These are phyloP conservation scores for Platorchestia sp. DNA, from an alignment of 1,140 invertebrate genomes.

Conservation along the genomic window DNA sequence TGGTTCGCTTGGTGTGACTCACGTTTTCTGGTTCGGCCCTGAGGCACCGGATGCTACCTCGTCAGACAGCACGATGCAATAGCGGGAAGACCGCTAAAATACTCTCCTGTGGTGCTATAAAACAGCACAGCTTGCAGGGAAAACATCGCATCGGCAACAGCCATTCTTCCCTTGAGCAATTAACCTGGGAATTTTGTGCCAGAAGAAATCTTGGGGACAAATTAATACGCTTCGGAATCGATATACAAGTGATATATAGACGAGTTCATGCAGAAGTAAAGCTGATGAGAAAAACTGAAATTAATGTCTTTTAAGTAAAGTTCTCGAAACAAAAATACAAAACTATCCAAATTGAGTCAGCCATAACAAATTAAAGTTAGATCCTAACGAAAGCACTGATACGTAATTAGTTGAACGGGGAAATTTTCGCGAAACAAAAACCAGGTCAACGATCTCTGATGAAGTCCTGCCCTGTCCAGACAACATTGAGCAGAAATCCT, in stretches of 20 bases:
- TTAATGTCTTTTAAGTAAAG: not conserved
- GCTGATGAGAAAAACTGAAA: not conserved
- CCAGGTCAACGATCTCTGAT: not conserved
- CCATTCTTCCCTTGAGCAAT: not conserved
- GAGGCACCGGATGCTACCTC: slow-evolving; percentile 43
- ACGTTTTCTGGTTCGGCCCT: not conserved
- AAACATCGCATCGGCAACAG: not conserved
- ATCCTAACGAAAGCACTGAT: not conserved
- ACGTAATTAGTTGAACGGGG: not conserved
- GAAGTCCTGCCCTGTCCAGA: not conserved
- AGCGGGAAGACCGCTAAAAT: slow-evolving; percentile 54
- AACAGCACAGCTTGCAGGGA: not conserved
- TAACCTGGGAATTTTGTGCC: not conserved
- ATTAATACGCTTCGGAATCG: not conserved
- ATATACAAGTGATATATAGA: not conserved
- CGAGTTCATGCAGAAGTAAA: not conserved
- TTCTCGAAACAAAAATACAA: not conserved
- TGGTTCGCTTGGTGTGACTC: not conserved
- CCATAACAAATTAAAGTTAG: not conserved
- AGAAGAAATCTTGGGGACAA: not conserved
- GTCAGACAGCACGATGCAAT: slow-evolving; percentile 51
- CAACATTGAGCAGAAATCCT: not conserved
- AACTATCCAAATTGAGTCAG: not conserved
- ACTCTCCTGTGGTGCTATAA: slow-evolving; percentile 14
- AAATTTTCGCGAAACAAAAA: not conserved